Conservation (phyloP, 2,888 invertebrate genomes). For the Leistus spinibarbis region DNA sequence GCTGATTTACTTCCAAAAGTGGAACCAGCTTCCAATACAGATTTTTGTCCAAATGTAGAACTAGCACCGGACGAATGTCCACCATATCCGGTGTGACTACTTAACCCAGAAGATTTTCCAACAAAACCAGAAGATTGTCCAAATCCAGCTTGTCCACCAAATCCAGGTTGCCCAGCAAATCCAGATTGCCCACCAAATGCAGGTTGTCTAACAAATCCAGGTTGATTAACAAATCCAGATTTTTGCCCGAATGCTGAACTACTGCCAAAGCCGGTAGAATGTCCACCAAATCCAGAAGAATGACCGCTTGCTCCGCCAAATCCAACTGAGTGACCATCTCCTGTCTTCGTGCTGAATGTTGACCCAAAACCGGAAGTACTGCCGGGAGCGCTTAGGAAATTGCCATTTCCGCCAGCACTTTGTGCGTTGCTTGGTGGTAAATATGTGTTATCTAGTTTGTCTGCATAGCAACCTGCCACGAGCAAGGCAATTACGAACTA, state of each 20-base stretch:
- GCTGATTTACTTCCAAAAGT: background rate
- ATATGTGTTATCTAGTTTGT: conserved; percentile 35
- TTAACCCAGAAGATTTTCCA: background rate
- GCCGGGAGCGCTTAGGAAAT: conserved; percentile 48
- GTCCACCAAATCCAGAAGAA: background rate
- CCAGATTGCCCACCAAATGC: background rate
- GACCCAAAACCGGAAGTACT: conserved; percentile 30
- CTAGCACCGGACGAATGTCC: no score
- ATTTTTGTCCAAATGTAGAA: background rate
- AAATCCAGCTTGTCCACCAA: conserved; percentile 11
- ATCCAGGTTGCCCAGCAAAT: background rate
- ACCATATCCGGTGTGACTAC: background rate
- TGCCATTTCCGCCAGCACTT: conserved; percentile 59
- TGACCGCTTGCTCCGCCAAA: background rate
- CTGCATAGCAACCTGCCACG: conserved; percentile 26
- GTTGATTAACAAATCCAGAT: background rate
- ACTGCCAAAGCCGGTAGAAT: background rate
- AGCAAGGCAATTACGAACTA: conserved; percentile 29
- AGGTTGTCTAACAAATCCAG: background rate
- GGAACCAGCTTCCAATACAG: background rate
- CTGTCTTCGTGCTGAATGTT: background rate
- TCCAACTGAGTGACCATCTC: conserved; percentile 42
- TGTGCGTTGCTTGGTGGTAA: conserved; percentile 47
- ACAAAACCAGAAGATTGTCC: conserved; percentile 4
- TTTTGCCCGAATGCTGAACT: background rate